Evolutionary conservation across 1,140 invertebrate species (phyloP), one percentile per base, ranked within the genome.

Genomic region (Grapholita molesta): DNA sequence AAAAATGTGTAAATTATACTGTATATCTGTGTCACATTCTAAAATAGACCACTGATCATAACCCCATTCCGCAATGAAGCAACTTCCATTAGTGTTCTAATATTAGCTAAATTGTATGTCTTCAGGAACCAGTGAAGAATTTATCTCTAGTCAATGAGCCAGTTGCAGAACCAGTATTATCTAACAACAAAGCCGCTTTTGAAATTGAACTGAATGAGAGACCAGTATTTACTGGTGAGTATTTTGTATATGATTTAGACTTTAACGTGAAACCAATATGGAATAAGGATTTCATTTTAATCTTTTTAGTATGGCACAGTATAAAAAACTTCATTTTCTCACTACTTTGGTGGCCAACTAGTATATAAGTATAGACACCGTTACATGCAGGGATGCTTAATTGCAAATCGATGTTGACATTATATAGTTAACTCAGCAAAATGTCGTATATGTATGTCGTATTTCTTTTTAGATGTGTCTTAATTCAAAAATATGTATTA

Each of bases 201-300:
- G 82, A 83, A 23, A 65, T 64, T 64, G 84, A 82, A 24, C 42
- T 64, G 8, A 78, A 74, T 68, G 80, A 86, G 66, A 77, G 77
- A 57, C 83, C 80, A 12, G 70, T 79, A n/a, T 88, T 88, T 73
- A 77, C 83, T 71, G 86, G 86, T 88, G 75, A 67, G 32, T 53
- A 15, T 70, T 66, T 9, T 25, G 21, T 9, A 42, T 35, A 5
- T 1, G n/a, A 5, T 1, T 5, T 38, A 4, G 35, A 5, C n/a
- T 38, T 2, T 11, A 38, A n/a, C 15, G 35, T n/a, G 11, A n/a
- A 12, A 35, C 28, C 3, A 3, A 30, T 7, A 30, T 30, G 7
- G 28, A 30, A 30, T 3, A 7, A 7, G 28, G 28, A 7, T 30
- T n/a, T n/a, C n/a, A n/a, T n/a, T n/a, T n/a, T n/a, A n/a, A n/a